These are phyloP conservation scores for Melinaea menophilus DNA, from an alignment of 2,888 invertebrate species.

Conservation along the genomic window DNA sequence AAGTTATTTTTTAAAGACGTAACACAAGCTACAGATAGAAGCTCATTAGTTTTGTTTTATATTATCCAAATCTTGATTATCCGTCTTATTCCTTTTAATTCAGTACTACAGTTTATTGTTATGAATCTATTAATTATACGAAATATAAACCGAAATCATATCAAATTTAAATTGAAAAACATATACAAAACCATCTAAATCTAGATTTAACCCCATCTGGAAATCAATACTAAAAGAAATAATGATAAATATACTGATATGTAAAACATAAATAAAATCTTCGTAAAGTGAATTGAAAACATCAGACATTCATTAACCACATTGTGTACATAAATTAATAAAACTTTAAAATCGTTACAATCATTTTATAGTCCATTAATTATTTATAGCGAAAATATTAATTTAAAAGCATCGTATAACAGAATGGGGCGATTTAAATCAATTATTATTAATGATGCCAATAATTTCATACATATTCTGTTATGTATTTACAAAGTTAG, in stretches of 20 bases:
- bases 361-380: conserved; percentile 5
- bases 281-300: not conserved
- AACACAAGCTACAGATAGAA: too few species aligned
- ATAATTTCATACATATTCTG: conserved; percentile 5
- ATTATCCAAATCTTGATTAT: too few species aligned
- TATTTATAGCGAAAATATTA: conserved; percentile 6
- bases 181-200: too few species aligned
- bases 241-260: not conserved
- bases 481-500: too few species aligned
- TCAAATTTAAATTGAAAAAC: too few species aligned
- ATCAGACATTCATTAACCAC: not conserved
- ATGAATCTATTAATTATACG: too few species aligned
- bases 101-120: too few species aligned
- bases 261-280: not conserved
- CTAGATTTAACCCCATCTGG: too few species aligned
- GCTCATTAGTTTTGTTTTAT: too few species aligned
- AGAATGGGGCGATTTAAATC: conserved; percentile 22
- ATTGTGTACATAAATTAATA: conserved; percentile 3
- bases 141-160: too few species aligned
- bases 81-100: too few species aligned
- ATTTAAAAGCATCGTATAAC: conserved; percentile 10
- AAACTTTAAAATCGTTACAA: conserved; percentile 4
- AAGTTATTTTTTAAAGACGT: too few species aligned
- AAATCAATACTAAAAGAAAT: not conserved
- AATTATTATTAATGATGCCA: conserved; percentile 24